phyloP scores from a whole-genome alignment of 2,113 vertebrate species.

The Ginglymostoma cirratum region DNA sequence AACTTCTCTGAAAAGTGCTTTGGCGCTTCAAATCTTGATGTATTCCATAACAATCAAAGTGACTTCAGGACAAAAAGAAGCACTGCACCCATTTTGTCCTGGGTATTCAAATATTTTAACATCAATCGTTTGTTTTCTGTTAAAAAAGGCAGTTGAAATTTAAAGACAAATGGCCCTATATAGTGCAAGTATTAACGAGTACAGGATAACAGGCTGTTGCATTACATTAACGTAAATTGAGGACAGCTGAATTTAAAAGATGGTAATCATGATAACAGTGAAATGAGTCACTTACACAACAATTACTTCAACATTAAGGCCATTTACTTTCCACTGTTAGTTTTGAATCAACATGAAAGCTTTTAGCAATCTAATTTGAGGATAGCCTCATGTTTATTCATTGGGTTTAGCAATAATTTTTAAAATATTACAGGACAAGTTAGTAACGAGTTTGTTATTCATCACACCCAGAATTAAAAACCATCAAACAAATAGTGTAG shows the following conservation, averaged over 20 bases:
- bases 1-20: too few relatives aligned
- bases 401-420: background rate
- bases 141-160: background rate
- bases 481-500: background rate
- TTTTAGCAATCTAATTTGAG: constrained; percentile 28
- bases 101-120: background rate
- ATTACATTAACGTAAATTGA: background rate
- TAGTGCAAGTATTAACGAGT: background rate
- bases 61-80: background rate
- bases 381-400: constrained; percentile 25
- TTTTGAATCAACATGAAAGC: constrained; percentile 34
- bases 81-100: background rate
- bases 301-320: constrained; percentile 21
- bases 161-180: background rate
- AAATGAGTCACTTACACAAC: constrained; percentile 21
- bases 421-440: background rate
- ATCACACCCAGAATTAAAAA: background rate
- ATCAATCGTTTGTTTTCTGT: background rate
- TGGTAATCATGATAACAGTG: constrained; percentile 9
- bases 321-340: background rate
- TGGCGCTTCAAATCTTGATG: background rate
- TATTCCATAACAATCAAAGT: background rate
- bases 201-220: background rate
- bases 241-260: background rate
- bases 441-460: background rate